Conservation (phyloP, 2,113 vertebrate genomes). For the Athene cunicularia region DNA sequence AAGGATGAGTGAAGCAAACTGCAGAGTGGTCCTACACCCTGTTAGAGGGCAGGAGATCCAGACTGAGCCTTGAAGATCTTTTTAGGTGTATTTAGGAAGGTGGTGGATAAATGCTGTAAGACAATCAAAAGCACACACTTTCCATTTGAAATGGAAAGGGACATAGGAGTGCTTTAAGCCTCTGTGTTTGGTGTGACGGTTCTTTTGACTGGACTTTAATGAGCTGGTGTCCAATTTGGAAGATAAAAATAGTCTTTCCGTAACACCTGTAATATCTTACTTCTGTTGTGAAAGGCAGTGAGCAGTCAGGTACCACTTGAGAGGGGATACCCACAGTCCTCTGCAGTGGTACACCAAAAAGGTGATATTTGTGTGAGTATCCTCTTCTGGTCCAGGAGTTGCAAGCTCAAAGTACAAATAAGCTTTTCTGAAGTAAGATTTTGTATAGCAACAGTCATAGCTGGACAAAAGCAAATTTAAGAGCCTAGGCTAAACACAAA, state of each 20-base stretch:
- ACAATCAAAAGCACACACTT: not conserved
- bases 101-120: not conserved
- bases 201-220: not conserved
- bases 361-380: not conserved
- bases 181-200: not conserved
- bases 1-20: not conserved
- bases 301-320: not conserved
- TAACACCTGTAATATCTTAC: not conserved
- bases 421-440: not conserved
- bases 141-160: not conserved
- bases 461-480: not conserved
- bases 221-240: not conserved
- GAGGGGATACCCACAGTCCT: not conserved
- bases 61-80: not conserved
- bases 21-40: not conserved
- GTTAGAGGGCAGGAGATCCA: not conserved
- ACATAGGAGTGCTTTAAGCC: not conserved
- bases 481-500: not conserved
- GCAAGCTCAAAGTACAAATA: not conserved
- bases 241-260: not conserved
- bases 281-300: not conserved
- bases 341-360: not conserved
- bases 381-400: not conserved
- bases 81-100: rapidly evolving
- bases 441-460: not conserved